A percentile compares a stretch with the other conserved stretches of the same genome.
Conservation (phyloP, 2,113 vertebrate genomes). For the Pontoporia blainvillei region DNA sequence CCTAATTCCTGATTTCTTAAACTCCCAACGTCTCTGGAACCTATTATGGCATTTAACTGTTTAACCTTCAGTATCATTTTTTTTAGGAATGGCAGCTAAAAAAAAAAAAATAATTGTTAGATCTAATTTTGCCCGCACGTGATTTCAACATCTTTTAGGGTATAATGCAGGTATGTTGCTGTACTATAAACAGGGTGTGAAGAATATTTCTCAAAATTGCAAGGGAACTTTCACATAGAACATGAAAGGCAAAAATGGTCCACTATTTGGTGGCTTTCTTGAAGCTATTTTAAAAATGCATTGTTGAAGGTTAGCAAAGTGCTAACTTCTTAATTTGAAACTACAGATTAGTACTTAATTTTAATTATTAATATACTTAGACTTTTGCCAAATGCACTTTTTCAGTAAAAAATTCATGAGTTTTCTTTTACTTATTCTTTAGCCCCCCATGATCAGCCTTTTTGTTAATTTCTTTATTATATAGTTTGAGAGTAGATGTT, state of each 20-base stretch:
- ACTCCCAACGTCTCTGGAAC: background rate
- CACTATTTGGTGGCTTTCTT: background rate
- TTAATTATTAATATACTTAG: background rate
- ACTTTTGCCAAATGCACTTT: background rate
- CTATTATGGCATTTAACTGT: background rate
- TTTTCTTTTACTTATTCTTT: background rate
- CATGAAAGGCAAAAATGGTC: background rate
- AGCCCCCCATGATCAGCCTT: background rate
- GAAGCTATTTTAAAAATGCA: background rate
- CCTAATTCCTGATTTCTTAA: background rate
- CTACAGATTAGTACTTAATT: background rate
- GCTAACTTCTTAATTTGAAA: background rate
- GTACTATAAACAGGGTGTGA: background rate
- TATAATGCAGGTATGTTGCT: background rate
- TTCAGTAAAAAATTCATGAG: background rate
- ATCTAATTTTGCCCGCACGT: background rate
- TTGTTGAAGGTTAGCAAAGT: background rate
- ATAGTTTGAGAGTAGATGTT: background rate
- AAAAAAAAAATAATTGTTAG: background rate
- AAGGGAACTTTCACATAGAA: background rate
- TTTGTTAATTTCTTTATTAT: slow-evolving; percentile 11
- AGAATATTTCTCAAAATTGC: background rate
- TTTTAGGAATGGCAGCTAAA: background rate
- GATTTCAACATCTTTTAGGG: background rate
- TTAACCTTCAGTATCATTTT: background rate